These are phyloP conservation scores for Chaunax sp. DNA, from an alignment of 2,797 vertebrate genomes.

Conservation along the genomic window DNA sequence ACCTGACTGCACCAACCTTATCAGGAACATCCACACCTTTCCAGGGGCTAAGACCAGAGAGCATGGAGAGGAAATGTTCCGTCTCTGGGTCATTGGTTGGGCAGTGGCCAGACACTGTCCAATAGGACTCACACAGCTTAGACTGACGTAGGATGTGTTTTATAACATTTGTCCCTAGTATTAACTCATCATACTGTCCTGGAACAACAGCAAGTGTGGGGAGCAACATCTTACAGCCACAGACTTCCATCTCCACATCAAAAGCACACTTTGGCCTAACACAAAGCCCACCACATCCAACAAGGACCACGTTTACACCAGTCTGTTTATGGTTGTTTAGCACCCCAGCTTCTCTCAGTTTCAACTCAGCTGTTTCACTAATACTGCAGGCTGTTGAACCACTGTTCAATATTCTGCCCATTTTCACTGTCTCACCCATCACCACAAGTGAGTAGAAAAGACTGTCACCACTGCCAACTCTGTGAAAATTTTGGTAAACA, in stretches of 20 bases:
- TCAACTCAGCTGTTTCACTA: background rate
- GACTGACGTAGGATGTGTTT: constrained; percentile 9
- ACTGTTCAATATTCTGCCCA: constrained; percentile 34
- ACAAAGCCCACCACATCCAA: constrained; percentile 4
- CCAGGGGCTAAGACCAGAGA: constrained; percentile 29
- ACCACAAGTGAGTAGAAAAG: background rate
- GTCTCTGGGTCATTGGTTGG: background rate
- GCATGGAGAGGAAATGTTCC: constrained; percentile 26
- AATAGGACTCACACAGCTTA: constrained; percentile 2
- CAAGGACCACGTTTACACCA: constrained; percentile 13
- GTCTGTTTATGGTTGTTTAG: background rate
- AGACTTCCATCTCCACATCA: constrained; percentile 19
- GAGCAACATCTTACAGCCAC: background rate
- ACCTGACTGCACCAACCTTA: constrained; percentile 28
- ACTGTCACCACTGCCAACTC: background rate
- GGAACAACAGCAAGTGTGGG: background rate
- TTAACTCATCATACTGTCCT: background rate
- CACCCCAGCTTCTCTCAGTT: background rate
- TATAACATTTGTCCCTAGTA: background rate
- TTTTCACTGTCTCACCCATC: background rate
- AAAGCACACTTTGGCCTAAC: constrained; percentile 11
- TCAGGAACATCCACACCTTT: constrained; percentile 14
- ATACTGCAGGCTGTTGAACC: constrained; percentile 22
- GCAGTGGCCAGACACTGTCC: background rate
- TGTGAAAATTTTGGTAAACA: background rate